Conservation (phyloP, 2,888 invertebrate species). For the Polyommatus icarus region DNA sequence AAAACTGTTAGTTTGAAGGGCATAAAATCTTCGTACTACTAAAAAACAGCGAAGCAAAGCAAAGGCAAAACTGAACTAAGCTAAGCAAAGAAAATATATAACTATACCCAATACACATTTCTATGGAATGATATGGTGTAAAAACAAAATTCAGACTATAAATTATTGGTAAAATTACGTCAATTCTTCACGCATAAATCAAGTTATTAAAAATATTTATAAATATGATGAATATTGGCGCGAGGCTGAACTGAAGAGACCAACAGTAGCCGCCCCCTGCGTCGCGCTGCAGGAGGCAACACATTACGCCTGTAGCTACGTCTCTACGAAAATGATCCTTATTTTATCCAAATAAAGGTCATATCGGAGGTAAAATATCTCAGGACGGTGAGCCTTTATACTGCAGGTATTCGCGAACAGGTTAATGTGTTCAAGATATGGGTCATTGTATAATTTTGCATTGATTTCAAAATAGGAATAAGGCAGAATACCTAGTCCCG, state of each 20-base stretch:
- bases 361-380: neutral
- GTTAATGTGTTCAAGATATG: neutral
- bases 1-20: neutral
- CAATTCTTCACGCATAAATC: slow-evolving; percentile 5
- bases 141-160: neutral
- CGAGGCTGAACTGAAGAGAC: slow-evolving; percentile 55
- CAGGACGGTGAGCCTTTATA: neutral
- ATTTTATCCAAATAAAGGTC: neutral
- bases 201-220: slow-evolving; percentile 23
- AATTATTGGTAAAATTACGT: slow-evolving; percentile 7
- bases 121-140: neutral
- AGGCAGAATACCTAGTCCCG: no score
- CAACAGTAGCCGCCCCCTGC: slow-evolving; percentile 67
- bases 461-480: neutral
- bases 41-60: no score
- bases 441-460: neutral
- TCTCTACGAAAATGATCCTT: neutral
- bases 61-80: no score
- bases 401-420: slow-evolving; percentile 26
- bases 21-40: no score
- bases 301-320: neutral
- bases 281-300: slow-evolving; percentile 59
- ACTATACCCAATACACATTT: no score
- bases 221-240: slow-evolving; percentile 50
- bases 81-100: no score